Evolutionary conservation across 2,888 invertebrate genomes (phyloP).

Genomic region (Hedya salicella): DNA sequence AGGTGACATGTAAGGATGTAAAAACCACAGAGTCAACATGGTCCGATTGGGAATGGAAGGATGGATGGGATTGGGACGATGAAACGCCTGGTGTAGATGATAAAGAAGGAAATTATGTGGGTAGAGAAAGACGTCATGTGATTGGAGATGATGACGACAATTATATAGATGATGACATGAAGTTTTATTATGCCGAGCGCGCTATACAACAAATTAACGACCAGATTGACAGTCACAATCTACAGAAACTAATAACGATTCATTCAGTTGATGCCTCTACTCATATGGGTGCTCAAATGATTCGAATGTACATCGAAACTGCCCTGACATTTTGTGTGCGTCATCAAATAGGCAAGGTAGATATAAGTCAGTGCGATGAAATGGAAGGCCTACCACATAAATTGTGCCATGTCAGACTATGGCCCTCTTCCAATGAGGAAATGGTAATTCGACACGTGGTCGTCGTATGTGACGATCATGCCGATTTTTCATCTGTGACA

Average conservation of each 20-base stretch:
- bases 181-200: constrained; percentile 66
- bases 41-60: too few species aligned
- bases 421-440: constrained; percentile 70
- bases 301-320: constrained; percentile 70
- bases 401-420: constrained; percentile 67
- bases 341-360: constrained; percentile 51
- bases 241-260: constrained; percentile 67
- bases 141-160: constrained; percentile 58
- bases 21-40: constrained; percentile 31
- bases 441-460: constrained; percentile 58
- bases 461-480: constrained; percentile 68
- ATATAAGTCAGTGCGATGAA: constrained; percentile 66
- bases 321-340: constrained; percentile 69
- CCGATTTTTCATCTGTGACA: constrained; percentile 60
- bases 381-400: constrained; percentile 63
- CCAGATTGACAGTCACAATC: constrained; percentile 59
- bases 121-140: constrained; percentile 55
- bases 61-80: constrained; percentile 43
- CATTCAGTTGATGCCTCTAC: constrained; percentile 59
- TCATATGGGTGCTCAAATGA: constrained; percentile 61
- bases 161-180: constrained; percentile 64
- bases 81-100: constrained; percentile 29
- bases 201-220: constrained; percentile 63
- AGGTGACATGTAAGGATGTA: constrained; percentile 48
- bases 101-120: constrained; percentile 37